phyloP scores from a whole-genome alignment of 1,140 invertebrate genomes.

The Drosophila leontia region DNA sequence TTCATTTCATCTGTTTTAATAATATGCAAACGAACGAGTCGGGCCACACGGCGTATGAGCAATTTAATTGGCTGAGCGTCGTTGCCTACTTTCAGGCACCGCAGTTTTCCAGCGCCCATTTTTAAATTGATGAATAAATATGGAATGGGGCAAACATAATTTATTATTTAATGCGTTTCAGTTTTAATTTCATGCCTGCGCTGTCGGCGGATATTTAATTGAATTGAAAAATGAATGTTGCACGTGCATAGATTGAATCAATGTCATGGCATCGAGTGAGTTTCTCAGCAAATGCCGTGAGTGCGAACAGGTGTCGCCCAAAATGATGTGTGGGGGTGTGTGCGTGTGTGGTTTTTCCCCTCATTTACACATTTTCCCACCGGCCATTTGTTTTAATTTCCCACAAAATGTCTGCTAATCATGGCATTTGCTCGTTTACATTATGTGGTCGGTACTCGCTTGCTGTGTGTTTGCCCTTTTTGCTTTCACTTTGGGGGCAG shows the following conservation, averaged over 20 bases:
- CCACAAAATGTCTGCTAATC: conserved; percentile 59
- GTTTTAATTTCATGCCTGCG: conserved; percentile 53
- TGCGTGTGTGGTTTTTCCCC: conserved; percentile 20
- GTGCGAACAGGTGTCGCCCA: conserved; percentile 19
- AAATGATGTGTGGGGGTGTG: conserved; percentile 14
- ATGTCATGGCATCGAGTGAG: conserved; percentile 2
- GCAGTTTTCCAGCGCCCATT: conserved; percentile 37
- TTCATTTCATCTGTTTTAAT: conserved; percentile 3
- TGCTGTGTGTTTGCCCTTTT: neutral
- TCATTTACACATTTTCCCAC: conserved; percentile 20
- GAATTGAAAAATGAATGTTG: conserved; percentile 52
- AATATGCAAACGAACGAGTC: conserved; percentile 11
- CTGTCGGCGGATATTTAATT: conserved; percentile 43
- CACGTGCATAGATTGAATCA: conserved; percentile 44
- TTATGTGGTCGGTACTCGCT: conserved; percentile 33
- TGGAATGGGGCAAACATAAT: conserved; percentile 25
- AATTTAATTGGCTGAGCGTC: conserved; percentile 23
- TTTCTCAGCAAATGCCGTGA: neutral
- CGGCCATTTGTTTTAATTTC: conserved; percentile 62
- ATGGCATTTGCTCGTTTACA: conserved; percentile 59
- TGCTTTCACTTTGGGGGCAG: conserved; percentile 1
- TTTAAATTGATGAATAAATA: conserved; percentile 48
- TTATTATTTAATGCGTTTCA: conserved; percentile 48
- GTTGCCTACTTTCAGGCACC: conserved; percentile 50
- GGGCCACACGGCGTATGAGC: conserved; percentile 39